Percentiles rank a stretch among this genome's conserved stretches.
Conservation (phyloP, 2,888 invertebrate species). For the Sarcophaga caerulescens region DNA sequence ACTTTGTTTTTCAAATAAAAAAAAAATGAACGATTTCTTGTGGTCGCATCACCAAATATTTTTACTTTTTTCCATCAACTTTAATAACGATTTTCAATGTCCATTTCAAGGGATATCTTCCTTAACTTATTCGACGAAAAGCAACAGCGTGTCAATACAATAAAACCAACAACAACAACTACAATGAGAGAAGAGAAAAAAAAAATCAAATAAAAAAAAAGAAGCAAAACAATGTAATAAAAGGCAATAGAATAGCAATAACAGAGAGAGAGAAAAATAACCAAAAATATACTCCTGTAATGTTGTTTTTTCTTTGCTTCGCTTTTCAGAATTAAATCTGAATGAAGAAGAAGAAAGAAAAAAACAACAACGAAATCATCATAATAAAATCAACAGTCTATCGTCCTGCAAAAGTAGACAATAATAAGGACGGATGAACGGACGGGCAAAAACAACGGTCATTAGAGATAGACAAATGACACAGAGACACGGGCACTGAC, state of each 20-base stretch:
- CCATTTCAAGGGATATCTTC: slow-evolving; percentile 40
- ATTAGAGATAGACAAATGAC: slow-evolving; percentile 63
- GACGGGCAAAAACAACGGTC: slow-evolving; percentile 18
- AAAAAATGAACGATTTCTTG: too few species aligned
- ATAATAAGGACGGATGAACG: background rate
- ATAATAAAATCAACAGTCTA: slow-evolving; percentile 64
- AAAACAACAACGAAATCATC: background rate
- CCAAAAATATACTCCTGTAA: slow-evolving; percentile 5
- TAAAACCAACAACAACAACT: slow-evolving; percentile 25
- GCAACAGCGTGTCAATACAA: slow-evolving; percentile 63
- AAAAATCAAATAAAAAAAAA: slow-evolving; percentile 20
- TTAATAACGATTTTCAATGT: background rate
- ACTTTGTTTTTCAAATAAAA: too few species aligned
- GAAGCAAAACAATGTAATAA: slow-evolving; percentile 46
- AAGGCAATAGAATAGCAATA: slow-evolving; percentile 32
- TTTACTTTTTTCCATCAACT: too few species aligned
- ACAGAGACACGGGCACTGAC: slow-evolving; percentile 19
- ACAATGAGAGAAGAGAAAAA: slow-evolving; percentile 22
- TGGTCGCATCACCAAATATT: too few species aligned
- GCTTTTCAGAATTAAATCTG: background rate
- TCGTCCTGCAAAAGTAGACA: slow-evolving; percentile 55
- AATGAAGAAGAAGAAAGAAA: background rate
- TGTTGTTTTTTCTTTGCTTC: background rate
- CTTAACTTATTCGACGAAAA: slow-evolving; percentile 41
- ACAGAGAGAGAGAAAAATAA: slow-evolving; percentile 29